Conservation (phyloP, 1,140 invertebrate species). For the Drosophila kepulauana region DNA sequence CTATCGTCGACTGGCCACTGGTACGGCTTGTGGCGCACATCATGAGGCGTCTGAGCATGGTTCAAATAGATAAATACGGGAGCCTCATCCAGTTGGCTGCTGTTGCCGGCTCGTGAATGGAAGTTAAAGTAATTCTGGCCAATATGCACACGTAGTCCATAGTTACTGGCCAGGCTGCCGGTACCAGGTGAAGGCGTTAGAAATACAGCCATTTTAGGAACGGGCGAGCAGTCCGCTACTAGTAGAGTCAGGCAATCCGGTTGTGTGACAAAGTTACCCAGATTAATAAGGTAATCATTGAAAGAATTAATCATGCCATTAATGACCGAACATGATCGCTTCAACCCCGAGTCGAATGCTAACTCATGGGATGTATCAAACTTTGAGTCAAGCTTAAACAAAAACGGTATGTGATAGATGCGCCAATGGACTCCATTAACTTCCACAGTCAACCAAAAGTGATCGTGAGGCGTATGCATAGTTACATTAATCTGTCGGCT, state of each 20-base stretch:
- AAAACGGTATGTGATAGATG: slow-evolving; percentile 80
- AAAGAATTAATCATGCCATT: slow-evolving; percentile 81
- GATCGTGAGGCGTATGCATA: slow-evolving; percentile 74
- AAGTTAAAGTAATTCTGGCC: slow-evolving; percentile 76
- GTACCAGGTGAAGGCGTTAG: slow-evolving; percentile 54
- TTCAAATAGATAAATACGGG: slow-evolving; percentile 78
- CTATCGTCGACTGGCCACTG: slow-evolving; percentile 70
- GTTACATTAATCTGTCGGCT: slow-evolving; percentile 74
- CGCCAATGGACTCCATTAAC: slow-evolving; percentile 79
- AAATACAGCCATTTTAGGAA: slow-evolving; percentile 76
- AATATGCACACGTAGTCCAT: slow-evolving; percentile 74
- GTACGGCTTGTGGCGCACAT: slow-evolving; percentile 71
- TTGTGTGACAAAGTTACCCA: slow-evolving; percentile 57
- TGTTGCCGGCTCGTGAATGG: slow-evolving; percentile 50
- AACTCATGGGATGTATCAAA: slow-evolving; percentile 81
- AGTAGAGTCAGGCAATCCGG: slow-evolving; percentile 69
- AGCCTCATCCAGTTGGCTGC: slow-evolving; percentile 44
- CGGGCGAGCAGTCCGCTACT: slow-evolving; percentile 75
- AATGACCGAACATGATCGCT: slow-evolving; percentile 81
- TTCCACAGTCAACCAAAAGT: slow-evolving; percentile 76
- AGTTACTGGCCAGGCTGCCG: slow-evolving; percentile 59
- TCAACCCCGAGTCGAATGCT: slow-evolving; percentile 74
- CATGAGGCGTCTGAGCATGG: slow-evolving; percentile 54
- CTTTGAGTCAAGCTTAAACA: slow-evolving; percentile 80
- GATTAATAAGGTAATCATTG: slow-evolving; percentile 78